Evolutionary conservation across 2,113 vertebrate genomes (phyloP), one percentile per base, ranked within the genome.

Genomic region (Spizaetus ornatus): DNA sequence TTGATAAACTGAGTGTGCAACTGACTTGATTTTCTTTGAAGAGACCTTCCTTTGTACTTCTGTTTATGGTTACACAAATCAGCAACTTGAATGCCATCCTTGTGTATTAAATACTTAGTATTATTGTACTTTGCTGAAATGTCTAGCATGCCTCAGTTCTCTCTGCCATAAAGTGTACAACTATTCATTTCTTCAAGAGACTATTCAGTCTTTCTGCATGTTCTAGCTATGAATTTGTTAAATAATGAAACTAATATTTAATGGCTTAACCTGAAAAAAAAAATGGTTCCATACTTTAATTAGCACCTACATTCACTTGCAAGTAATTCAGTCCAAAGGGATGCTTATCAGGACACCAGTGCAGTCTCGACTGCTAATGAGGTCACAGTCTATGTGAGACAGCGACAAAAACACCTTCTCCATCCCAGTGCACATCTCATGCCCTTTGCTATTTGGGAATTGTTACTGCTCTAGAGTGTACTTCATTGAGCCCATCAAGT

Each of bases 311-410:
- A 20, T 58, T 82, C 26, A 72, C n/a, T 21, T 13, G 26, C 29
- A 82, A 26, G 16, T 31, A 48, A 74, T 62, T 50, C 58, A 81
- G 53, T 16, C 48, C 50, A 20, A 65, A 43, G 16, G 3, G 16
- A 13, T 86, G 84, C 19, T 80, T 20, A 29, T 27, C 58, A 77
- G 72, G 59, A 42, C 36, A 50, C 26, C 34, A 62, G 1, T 3
- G 8, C 8, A n/a, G 9, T 40, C 55, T 70, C 4, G 0, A 25
- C 22, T 88, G 55, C 50, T 82, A 4, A 12, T 0, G 1, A 50
- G 38, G 59, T 59, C 38, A 69, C 23, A 21, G 27, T 5, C 27
- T 14, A 19, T 0, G 4, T 20, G 11, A 63, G 34, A 31, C 19
- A n/a, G 34, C 0, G 11, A 65, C 55, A 61, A 36, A 89, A 86